Evolutionary conservation across 2,797 vertebrate genomes (phyloP).

Genomic region (Chaetophractus vellerosus): DNA sequence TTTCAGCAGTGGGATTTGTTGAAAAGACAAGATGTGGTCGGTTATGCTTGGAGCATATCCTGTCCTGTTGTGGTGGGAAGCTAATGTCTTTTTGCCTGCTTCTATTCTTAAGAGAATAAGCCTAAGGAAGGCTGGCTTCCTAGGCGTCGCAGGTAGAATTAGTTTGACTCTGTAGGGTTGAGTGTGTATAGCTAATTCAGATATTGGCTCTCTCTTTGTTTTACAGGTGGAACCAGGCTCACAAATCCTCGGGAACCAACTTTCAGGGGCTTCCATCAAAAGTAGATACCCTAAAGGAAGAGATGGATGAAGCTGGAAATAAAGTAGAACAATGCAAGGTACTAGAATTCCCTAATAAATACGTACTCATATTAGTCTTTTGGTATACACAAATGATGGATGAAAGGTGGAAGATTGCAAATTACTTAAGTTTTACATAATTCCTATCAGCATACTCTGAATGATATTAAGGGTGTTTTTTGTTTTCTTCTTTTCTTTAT

Average conservation of each 20-base stretch:
- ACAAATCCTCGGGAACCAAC: constrained; percentile 98
- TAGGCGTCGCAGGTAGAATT: neutral
- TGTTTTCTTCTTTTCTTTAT: constrained; percentile 13
- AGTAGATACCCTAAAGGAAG: constrained; percentile 97
- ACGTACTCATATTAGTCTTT: neutral
- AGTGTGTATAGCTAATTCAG: neutral
- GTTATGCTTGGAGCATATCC: neutral
- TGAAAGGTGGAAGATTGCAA: neutral
- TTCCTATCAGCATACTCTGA: constrained; percentile 5
- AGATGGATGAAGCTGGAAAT: constrained; percentile 98
- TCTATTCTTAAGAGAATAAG: neutral
- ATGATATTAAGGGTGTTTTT: constrained; percentile 11
- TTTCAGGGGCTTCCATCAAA: constrained; percentile 98
- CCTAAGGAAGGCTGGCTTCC: neutral
- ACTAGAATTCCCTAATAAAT: neutral
- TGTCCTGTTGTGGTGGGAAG: neutral
- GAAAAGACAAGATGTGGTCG: neutral
- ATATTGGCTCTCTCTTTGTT: neutral
- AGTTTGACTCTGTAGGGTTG: accelerated
- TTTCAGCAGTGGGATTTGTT: neutral
- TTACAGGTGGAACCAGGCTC: constrained; percentile 97
- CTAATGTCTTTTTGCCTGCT: neutral
- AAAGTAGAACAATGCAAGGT: constrained; percentile 99
- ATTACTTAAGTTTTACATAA: neutral
- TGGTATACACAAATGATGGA: neutral